Percentiles rank a stretch among this genome's conserved stretches.
These are phyloP conservation scores for Hofmannophila pseudospretella DNA, from an alignment of 2,888 invertebrate species.

Conservation along the genomic window DNA sequence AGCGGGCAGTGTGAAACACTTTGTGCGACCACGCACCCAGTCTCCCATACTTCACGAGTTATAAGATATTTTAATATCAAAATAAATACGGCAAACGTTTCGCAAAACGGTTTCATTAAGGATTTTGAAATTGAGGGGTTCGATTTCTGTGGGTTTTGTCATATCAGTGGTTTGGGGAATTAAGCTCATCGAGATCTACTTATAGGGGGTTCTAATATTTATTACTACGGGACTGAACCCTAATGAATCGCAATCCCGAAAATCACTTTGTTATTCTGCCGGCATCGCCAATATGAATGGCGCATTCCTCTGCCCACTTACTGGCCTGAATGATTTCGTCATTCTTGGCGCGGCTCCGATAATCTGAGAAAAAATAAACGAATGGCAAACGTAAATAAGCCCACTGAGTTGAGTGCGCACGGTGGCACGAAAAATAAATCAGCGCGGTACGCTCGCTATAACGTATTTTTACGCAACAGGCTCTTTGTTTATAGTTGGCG, in stretches of 20 bases:
- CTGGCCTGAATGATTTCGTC: constrained; percentile 77
- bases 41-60: too few species aligned
- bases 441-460: constrained; percentile 46
- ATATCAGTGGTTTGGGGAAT: too few species aligned
- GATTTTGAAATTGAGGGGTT: too few species aligned
- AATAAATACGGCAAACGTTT: too few species aligned
- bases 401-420: constrained; percentile 37
- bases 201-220: too few species aligned
- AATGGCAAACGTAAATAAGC: constrained; percentile 63
- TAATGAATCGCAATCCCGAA: constrained; percentile 14
- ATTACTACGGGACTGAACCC: too few species aligned
- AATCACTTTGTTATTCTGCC: constrained; percentile 41
- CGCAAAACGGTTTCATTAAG: too few species aligned
- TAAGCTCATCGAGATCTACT: too few species aligned
- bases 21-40: too few species aligned
- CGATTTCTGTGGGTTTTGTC: too few species aligned
- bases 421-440: constrained; percentile 64
- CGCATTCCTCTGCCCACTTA: constrained; percentile 73
- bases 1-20: too few species aligned
- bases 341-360: constrained; percentile 75
- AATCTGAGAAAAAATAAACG: constrained; percentile 69
- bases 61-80: too few species aligned
- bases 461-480: constrained; percentile 74
- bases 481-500: constrained; percentile 63
- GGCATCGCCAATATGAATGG: constrained; percentile 68